Conservation (phyloP, 2,797 vertebrate genomes). For the Pyrocephalus nanus region DNA sequence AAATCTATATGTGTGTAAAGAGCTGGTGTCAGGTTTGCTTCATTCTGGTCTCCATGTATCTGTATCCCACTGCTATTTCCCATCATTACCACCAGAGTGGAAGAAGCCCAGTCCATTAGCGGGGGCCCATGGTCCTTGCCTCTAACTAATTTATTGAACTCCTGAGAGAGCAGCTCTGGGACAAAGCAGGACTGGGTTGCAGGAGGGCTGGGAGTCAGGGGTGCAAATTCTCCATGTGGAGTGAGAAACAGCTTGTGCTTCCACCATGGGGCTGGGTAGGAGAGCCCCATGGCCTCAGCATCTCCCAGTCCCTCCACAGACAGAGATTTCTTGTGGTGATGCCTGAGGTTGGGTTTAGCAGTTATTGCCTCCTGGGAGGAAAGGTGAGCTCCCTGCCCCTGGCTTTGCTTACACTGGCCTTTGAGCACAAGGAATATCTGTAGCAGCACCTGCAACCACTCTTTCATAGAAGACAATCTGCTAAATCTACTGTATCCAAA, state of each 20-base stretch:
- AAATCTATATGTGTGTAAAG: accelerated
- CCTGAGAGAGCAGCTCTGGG: too few species aligned
- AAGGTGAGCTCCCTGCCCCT: background rate
- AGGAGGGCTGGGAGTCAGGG: background rate
- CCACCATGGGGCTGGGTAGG: background rate
- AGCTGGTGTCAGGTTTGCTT: background rate
- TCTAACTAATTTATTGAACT: background rate
- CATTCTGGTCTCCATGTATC: background rate
- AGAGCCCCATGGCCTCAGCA: background rate
- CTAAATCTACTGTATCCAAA: background rate
- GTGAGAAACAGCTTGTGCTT: background rate
- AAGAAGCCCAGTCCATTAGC: background rate
- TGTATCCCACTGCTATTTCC: background rate
- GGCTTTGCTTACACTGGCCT: background rate
- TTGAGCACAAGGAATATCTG: background rate
- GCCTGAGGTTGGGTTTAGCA: accelerated
- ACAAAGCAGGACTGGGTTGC: background rate
- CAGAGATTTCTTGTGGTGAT: background rate
- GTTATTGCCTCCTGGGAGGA: background rate
- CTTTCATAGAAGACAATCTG: background rate
- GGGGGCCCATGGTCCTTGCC: accelerated
- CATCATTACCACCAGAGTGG: accelerated
- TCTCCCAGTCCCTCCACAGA: background rate
- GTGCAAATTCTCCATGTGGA: background rate
- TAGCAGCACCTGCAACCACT: background rate